Evolutionary conservation across 2,113 vertebrate genomes (phyloP).

Genomic region (Arothron firmamentum): DNA sequence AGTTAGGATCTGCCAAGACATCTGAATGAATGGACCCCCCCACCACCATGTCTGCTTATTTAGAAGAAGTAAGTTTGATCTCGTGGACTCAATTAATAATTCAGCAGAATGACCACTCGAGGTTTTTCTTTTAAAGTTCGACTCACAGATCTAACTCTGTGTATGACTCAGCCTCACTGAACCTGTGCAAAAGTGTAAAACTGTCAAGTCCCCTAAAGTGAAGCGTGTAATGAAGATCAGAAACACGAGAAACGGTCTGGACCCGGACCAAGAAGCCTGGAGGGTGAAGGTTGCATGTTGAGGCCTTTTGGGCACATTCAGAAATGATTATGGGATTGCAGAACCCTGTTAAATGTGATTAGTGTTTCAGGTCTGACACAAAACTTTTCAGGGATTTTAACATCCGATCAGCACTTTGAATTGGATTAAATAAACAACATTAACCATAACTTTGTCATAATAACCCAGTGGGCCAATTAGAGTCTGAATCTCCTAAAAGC

Average conservation of each 20-base stretch:
- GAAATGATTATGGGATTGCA: constrained; percentile 60
- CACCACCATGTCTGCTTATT: too few relatives aligned
- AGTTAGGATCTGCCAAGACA: too few relatives aligned
- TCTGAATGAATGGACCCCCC: too few relatives aligned
- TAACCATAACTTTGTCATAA: too few relatives aligned
- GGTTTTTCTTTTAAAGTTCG: constrained; percentile 23
- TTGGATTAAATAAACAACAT: too few relatives aligned
- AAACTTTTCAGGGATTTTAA: too few relatives aligned
- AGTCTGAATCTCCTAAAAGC: constrained; percentile 11
- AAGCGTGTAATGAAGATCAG: constrained; percentile 48
- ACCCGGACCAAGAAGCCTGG: constrained; percentile 38
- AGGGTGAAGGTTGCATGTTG: constrained; percentile 50
- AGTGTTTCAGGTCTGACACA: constrained; percentile 43
- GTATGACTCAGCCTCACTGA: constrained; percentile 35
- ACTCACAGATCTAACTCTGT: constrained; percentile 15
- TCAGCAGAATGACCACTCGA: constrained; percentile 36
- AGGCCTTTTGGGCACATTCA: constrained; percentile 59
- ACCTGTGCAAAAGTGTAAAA: constrained; percentile 13
- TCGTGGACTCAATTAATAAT: constrained; percentile 35
- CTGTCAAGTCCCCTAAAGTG: constrained; percentile 64
- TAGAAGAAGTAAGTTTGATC: too few relatives aligned
- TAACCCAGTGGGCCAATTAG: constrained; percentile 24
- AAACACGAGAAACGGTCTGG: constrained; percentile 57
- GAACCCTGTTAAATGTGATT: constrained; percentile 27
- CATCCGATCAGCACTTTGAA: too few relatives aligned